Percentiles rank a stretch among this genome's conserved stretches.
phyloP scores from a whole-genome alignment of 2,113 vertebrate species.

The Microcebus jonahi region DNA sequence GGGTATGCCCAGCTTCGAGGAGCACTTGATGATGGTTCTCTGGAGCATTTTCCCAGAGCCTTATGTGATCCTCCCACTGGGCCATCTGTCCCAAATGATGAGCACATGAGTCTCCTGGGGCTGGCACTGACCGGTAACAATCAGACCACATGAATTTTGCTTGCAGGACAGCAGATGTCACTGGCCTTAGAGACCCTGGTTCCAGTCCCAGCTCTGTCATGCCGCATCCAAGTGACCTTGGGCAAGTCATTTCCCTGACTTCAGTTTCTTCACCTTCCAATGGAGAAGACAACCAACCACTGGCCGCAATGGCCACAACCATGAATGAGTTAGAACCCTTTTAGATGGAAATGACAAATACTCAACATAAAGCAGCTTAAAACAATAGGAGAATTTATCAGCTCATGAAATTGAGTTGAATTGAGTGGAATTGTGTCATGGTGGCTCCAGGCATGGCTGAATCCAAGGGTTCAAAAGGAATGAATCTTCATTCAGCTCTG shows the following conservation, averaged over 20 bases:
- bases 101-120: not conserved
- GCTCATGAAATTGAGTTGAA: not conserved
- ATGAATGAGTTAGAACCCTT: not conserved
- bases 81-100: not conserved
- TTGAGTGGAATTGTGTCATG: not conserved
- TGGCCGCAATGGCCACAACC: not conserved
- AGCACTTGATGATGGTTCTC: not conserved
- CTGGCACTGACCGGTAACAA: not conserved
- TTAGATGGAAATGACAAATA: not conserved
- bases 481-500: not conserved
- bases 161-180: not conserved
- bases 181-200: not conserved
- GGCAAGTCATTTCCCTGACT: not conserved
- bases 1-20: not conserved
- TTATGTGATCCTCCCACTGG: not conserved
- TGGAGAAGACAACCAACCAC: not conserved
- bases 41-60: not conserved
- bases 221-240: not conserved
- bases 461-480: not conserved
- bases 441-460: not conserved
- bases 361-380: not conserved
- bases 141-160: not conserved
- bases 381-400: not conserved
- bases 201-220: not conserved
- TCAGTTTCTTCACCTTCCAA: constrained; percentile 8